Evolutionary conservation across 1,140 invertebrate species (phyloP).

Genomic region (Drosophila dunni): DNA sequence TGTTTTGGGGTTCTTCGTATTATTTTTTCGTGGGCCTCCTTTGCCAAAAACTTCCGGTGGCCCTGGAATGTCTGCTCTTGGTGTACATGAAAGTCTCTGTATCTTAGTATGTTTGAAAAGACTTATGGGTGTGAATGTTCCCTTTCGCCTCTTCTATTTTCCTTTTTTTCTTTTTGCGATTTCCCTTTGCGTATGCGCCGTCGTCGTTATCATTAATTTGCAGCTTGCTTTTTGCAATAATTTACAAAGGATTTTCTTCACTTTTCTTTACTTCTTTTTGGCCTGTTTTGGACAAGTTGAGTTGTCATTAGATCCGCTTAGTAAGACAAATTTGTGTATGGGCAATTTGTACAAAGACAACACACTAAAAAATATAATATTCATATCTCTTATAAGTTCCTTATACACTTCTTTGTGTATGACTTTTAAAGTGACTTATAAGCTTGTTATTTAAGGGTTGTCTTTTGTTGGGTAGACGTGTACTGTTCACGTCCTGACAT

Average conservation of each 20-base stretch:
- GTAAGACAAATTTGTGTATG: constrained; percentile 61
- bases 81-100: not conserved
- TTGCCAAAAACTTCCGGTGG: not conserved
- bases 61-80: not conserved
- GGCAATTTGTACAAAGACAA: constrained; percentile 5
- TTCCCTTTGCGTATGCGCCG: constrained; percentile 20
- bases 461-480: no score
- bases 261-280: constrained; percentile 42
- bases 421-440: not conserved
- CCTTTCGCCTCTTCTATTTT: no score
- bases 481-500: no score
- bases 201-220: constrained; percentile 79
- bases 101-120: not conserved
- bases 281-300: constrained; percentile 36
- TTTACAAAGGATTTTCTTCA: constrained; percentile 63
- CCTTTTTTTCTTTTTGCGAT: no score
- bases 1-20: not conserved
- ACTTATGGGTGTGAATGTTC: constrained; percentile 18
- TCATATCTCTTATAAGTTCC: constrained; percentile 23
- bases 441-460: no score
- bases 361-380: constrained; percentile 23
- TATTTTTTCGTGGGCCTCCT: not conserved
- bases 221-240: constrained; percentile 75
- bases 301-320: constrained; percentile 64
- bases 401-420: constrained; percentile 1